These are phyloP conservation scores for Melolontha melolontha DNA, from an alignment of 2,888 invertebrate species.

Conservation along the genomic window DNA sequence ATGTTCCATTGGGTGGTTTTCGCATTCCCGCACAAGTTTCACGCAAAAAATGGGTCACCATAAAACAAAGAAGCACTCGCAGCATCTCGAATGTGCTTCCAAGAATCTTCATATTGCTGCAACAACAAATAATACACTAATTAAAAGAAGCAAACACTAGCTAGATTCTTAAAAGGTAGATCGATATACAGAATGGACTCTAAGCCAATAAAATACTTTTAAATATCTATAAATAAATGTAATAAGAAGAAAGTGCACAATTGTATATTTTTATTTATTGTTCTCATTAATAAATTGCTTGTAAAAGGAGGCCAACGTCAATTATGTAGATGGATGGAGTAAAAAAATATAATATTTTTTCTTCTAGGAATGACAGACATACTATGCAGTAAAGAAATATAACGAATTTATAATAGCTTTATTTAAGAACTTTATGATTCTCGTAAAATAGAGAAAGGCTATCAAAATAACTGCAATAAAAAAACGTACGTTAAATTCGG, in stretches of 20 bases:
- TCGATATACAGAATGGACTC: background rate
- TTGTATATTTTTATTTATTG: constrained; percentile 5
- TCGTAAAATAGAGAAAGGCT: too few relatives aligned
- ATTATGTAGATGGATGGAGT: too few relatives aligned
- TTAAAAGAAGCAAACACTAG: background rate
- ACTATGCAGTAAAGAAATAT: too few relatives aligned
- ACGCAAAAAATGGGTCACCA: constrained; percentile 39
- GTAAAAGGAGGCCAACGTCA: background rate
- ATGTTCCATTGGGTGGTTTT: constrained; percentile 48
- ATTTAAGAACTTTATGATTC: too few relatives aligned
- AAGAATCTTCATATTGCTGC: constrained; percentile 42
- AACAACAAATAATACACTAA: constrained; percentile 36
- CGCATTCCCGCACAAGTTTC: constrained; percentile 42
- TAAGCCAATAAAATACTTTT: constrained; percentile 3
- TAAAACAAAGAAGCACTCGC: constrained; percentile 36
- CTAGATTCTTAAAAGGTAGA: background rate
- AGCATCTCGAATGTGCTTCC: constrained; percentile 40
- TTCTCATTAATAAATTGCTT: background rate
- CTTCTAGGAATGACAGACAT: too few relatives aligned
- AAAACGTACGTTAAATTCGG: too few relatives aligned
- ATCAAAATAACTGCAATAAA: too few relatives aligned
- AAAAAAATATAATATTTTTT: too few relatives aligned
- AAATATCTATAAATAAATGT: constrained; percentile 12
- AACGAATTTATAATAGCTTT: too few relatives aligned
- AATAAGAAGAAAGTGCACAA: constrained; percentile 6